Conservation (phyloP, 2,113 vertebrate genomes). For the Cryptoleucopteryx plumbea region DNA sequence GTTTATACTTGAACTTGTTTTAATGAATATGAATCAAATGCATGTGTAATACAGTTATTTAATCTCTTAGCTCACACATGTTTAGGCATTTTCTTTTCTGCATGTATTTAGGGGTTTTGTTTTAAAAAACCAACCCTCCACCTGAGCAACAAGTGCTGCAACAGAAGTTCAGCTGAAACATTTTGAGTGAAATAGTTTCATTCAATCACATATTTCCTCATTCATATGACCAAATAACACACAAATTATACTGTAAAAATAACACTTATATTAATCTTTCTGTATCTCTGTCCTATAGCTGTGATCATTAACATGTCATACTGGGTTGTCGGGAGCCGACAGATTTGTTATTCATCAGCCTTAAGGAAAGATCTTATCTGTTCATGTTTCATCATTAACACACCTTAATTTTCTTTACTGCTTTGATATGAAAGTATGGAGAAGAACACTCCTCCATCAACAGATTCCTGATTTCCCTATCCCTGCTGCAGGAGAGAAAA, state of each 20-base stretch:
- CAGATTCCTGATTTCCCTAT: neutral
- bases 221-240: neutral
- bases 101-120: neutral
- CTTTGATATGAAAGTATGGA: neutral
- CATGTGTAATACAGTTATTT: neutral
- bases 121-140: no score
- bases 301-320: neutral
- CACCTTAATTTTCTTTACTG: neutral
- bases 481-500: neutral
- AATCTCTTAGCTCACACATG: neutral
- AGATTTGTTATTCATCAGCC: neutral
- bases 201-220: neutral
- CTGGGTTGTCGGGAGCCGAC: neutral
- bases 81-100: neutral
- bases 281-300: neutral
- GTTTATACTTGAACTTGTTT: neutral
- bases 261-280: neutral
- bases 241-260: neutral
- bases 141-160: no score
- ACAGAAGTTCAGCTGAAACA: neutral
- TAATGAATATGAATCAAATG: neutral
- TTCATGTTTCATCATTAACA: neutral
- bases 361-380: neutral
- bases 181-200: neutral
- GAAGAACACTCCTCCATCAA: neutral